phyloP scores from a whole-genome alignment of 2,113 vertebrate species.

The Erythrocercus mccallii region DNA sequence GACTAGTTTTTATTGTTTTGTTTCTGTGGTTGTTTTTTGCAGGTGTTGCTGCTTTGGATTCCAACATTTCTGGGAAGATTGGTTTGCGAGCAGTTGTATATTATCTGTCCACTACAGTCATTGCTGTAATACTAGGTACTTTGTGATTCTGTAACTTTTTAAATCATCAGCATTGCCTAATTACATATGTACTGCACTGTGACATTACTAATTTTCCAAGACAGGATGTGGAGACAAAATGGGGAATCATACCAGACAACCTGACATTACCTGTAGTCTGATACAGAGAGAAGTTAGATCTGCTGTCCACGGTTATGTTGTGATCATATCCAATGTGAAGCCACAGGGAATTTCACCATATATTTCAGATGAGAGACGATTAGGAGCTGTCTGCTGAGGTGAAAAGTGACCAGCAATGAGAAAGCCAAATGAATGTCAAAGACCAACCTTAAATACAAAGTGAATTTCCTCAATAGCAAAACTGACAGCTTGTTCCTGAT shows the following conservation, averaged over 20 bases:
- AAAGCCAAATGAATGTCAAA: background rate
- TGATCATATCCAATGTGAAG: background rate
- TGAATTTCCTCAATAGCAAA: background rate
- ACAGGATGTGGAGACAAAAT: background rate
- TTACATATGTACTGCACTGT: background rate
- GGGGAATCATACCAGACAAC: background rate
- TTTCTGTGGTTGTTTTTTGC: background rate
- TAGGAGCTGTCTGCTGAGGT: background rate
- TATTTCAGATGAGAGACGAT: background rate
- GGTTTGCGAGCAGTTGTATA: constrained; percentile 90
- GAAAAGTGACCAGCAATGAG: background rate
- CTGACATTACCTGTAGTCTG: background rate
- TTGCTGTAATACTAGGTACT: constrained; percentile 92
- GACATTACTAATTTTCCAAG: background rate
- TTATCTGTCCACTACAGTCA: constrained; percentile 91
- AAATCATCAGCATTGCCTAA: background rate
- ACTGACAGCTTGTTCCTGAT: background rate
- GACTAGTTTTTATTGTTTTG: background rate
- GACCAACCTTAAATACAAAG: background rate
- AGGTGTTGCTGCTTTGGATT: constrained; percentile 96
- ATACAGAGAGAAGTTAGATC: background rate
- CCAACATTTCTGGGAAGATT: constrained; percentile 91
- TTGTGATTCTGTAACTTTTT: background rate
- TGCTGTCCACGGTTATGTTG: background rate
- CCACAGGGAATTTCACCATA: rapidly evolving